Evolutionary conservation across 1,140 invertebrate species (phyloP), one percentile per base, ranked within the genome.

Genomic region (Rhysida immarginata): DNA sequence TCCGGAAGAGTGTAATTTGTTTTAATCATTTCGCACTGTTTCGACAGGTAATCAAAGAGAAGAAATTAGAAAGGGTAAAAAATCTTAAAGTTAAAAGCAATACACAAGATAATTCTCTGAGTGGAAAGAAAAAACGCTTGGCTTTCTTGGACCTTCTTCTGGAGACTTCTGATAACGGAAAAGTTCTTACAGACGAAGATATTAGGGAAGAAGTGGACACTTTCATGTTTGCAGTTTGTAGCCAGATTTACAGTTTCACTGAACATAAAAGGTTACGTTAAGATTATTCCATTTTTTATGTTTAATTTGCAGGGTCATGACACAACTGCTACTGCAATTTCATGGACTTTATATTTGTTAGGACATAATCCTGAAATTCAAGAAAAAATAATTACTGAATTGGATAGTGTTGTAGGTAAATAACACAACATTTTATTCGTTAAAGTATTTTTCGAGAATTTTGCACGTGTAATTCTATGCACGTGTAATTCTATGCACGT

Each of bases 161-260:
- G n/a, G 74, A 79, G 64, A 72, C 73, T 49, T 75, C 74, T 48
- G 67, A 75, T 25, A 71, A 77, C 53, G 79, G 75, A 3, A 68
- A 71, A 13, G 67, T 71, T 3, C 68, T 86, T 13, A 69, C 72
- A 0, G 75, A 81, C 59, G 74, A 78, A 49, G 78, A 84, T 63
- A 84, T 89, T 44, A 72, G 81, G 48, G 84, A 88, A 66, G 86
- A 89, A 73, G 84, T 87, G 18, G 84, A 87, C 62, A 89, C 85
- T 2, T 89, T 90, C 62, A 87, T 79, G 75, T 79, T 79, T 68
- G 77, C 77, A 62, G 75, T 57, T 46, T 46, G 44, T 11, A 35
- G n/a, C n/a, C n/a, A n/a, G n/a, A n/a, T n/a, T n/a, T n/a, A n/a
- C n/a, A n/a, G n/a, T n/a, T n/a, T n/a, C n/a, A n/a, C n/a, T n/a